Conservation (phyloP, 1,140 invertebrate species). For the Myzus persicae region DNA sequence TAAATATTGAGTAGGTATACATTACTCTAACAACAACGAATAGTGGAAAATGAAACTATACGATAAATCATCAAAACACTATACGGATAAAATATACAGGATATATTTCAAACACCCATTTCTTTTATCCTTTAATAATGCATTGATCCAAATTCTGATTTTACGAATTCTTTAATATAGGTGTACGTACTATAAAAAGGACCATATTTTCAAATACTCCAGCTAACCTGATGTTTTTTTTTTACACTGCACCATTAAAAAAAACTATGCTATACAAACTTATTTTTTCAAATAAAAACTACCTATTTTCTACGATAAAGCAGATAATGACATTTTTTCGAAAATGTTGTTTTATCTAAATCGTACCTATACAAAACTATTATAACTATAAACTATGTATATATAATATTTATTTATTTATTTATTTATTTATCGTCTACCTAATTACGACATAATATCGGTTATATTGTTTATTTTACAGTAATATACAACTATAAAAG, state of each 20-base stretch:
- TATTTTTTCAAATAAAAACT: not conserved
- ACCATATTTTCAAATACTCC: not conserved
- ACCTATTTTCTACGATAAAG: not conserved
- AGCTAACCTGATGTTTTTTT: not conserved
- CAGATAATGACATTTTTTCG: not conserved
- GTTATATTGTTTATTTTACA: not conserved
- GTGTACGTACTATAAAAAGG: not conserved
- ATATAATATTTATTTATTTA: no score
- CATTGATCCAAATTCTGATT: not conserved
- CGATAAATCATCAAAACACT: not conserved
- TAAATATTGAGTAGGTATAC: not conserved
- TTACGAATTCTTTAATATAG: not conserved
- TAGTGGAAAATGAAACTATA: not conserved
- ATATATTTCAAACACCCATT: not conserved
- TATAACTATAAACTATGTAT: no score
- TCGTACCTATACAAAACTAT: no score
- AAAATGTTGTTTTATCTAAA: no score
- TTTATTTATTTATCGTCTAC: no score
- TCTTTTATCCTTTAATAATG: not conserved
- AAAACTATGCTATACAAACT: not conserved
- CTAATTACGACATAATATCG: not conserved
- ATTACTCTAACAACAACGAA: not conserved
- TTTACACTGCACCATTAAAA: not conserved
- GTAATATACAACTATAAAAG: no score
- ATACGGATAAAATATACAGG: not conserved